Evolutionary conservation across 2,888 invertebrate species (phyloP).

Genomic region (Leptinotarsa tumamoca): DNA sequence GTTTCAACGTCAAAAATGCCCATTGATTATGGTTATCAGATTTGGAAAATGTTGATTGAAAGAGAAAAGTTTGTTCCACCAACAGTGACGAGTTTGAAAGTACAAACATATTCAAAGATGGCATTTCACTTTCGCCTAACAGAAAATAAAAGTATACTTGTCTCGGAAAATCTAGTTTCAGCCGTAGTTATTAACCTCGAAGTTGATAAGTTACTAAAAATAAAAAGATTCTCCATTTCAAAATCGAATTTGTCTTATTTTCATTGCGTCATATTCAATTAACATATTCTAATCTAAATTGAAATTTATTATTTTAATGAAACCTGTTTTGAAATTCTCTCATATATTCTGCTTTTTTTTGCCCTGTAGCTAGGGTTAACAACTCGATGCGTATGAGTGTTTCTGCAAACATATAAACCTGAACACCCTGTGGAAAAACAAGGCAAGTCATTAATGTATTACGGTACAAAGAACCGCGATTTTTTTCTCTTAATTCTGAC

Average conservation of each 20-base stretch:
- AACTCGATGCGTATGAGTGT: constrained; percentile 61
- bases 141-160: too few relatives aligned
- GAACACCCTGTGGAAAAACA: constrained; percentile 64
- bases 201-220: too few relatives aligned
- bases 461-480: constrained; percentile 27
- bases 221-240: too few relatives aligned
- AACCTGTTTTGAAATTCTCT: constrained; percentile 48
- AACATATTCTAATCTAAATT: constrained; percentile 11
- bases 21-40: constrained; percentile 11
- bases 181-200: too few relatives aligned
- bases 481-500: constrained; percentile 46
- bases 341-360: constrained; percentile 62
- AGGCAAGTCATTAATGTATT: constrained; percentile 61
- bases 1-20: constrained; percentile 16
- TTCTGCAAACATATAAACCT: constrained; percentile 59
- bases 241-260: neutral
- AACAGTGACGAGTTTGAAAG: neutral
- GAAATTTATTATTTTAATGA: constrained; percentile 22
- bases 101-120: neutral
- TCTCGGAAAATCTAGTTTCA: too few relatives aligned
- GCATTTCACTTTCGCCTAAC: too few relatives aligned
- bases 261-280: constrained; percentile 3
- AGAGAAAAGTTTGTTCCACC: constrained; percentile 2
- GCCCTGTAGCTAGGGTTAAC: constrained; percentile 67
- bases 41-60: constrained; percentile 17